A percentile compares a stretch with the other conserved stretches of the same genome.
phyloP scores from a whole-genome alignment of 2,113 vertebrate genomes.

The Craseonycteris thonglongyai region DNA sequence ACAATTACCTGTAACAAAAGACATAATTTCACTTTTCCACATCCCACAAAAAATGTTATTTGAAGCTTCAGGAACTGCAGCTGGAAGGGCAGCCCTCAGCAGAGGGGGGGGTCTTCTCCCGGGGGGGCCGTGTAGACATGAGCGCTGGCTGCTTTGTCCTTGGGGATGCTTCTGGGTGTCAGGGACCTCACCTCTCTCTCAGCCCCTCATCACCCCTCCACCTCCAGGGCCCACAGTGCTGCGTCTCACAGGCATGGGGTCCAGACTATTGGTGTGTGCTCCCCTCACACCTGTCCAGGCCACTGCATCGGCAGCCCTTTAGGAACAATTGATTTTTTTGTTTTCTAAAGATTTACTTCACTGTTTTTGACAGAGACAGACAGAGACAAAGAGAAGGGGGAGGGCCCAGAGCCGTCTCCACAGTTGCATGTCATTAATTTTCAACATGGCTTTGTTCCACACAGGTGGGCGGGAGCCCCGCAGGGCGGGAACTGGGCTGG shows the following conservation, averaged over 20 bases:
- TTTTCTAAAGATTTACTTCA: too few species aligned
- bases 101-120: neutral
- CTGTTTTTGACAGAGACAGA: too few species aligned
- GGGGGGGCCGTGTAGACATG: neutral
- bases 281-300: neutral
- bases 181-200: neutral
- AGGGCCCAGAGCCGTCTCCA: too few species aligned
- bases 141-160: conserved; percentile 9
- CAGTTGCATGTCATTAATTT: too few species aligned
- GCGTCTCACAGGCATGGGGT: neutral
- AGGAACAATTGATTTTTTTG: conserved; percentile 1
- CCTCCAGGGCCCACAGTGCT: neutral
- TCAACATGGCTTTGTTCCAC: too few species aligned
- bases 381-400: too few species aligned
- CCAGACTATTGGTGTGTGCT: neutral
- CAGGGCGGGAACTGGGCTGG: too few species aligned
- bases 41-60: conserved; percentile 56
- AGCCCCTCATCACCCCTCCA: neutral
- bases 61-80: conserved; percentile 56
- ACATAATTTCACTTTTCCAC: conserved; percentile 55
- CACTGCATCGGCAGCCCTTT: neutral
- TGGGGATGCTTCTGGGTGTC: neutral
- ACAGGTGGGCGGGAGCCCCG: too few species aligned
- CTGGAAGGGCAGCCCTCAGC: conserved; percentile 37
- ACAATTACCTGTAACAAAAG: conserved; percentile 67